Evolutionary conservation across 1,140 invertebrate species (phyloP), one percentile per base, ranked within the genome.

Genomic region (Ooceraea biroi): DNA sequence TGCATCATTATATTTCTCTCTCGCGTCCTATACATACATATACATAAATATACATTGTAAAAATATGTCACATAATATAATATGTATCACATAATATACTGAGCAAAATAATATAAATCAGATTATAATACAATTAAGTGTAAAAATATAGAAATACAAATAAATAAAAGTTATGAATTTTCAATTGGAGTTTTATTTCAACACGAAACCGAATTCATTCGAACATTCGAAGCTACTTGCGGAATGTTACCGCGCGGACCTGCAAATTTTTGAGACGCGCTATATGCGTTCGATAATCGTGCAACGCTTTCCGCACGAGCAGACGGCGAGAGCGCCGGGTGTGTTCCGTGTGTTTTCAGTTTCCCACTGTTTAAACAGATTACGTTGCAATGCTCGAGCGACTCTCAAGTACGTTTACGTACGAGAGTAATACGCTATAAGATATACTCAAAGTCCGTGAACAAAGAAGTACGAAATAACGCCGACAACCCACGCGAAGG

Each of bases 291-390:
- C 46, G 19, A 12, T 22, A 30, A 50, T 68, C 48, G 25, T 48
- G 65, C 65, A 68, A 68, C 65, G 22, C 65, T 68, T 68, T 68
- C 65, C 7, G 22, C 65, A 68, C n/a, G 65, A 68, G 44, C 22
- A 48, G 44, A 12, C 65, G 65, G 63, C 19, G 25, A 44, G 63
- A 66, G 41, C 41, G 22, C 8, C 44, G 7, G 41, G 14, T n/a
- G n/a, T n/a, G n/a, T n/a, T n/a, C n/a, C n/a, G 30, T 41, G 66
- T 50, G 66, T 69, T 69, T 69, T 69, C 66, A 50, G 25, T 52
- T 50, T 69, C 65, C 65, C 66, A 27, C 66, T 69, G 46, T 69
- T 69, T 69, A 69, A 69, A 50, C 66, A 69, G 66, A 69, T 69
- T 69, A 69, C 66, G 17, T 69, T 22, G 66, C 46, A 50, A 50